Base-by-base conservation (phyloP, 2,113 vertebrate genomes). In the Desmodus rotundus region DNA sequence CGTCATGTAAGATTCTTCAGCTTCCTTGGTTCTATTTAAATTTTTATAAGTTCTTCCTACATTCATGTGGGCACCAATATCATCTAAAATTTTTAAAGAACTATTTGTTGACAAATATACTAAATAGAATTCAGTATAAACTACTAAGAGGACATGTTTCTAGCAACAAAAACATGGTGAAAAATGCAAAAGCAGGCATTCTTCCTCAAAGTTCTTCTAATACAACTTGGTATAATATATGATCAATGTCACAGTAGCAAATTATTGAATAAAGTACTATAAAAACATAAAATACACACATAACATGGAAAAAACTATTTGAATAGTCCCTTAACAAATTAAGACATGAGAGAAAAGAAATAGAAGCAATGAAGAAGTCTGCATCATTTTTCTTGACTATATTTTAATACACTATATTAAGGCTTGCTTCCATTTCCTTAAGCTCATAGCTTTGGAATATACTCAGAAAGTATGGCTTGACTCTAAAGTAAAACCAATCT, bases 1-100 rank as follows among this genome's bases (percentile, higher is more conserved):
- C 95, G 99, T 98, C 98, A 99, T 96, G 50, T 99, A 99, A 33
- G 99, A 99, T 76, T 99, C 99, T 98, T 99, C 99, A 0, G 99
- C 99, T 98, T 99, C 99, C 98, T 98, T 99, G 92, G 99, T 99
- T 97, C 98, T 98, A 98, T 99, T 99, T 95, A 99, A 97, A 97
- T 99, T 99, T 98, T 99, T 99, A 82, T 99, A 99, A 92, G 99
- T 99, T 98, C 99, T 99, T 98, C 99, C 99, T 88, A 99, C 99
- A 74, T 99, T 99, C 99, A 99, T 99, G 96, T 99, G 99, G 81
- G 99, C 99, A 61, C 99, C 99, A 54, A 99, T 99, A 97, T 99
- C 99, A 98, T 99, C 99, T 99, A 96, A 94, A 97, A 97, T 90
- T 58, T 36, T 92, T 45, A 97, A 93, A 92, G 10, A 97, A 89